These are phyloP conservation scores for Ptychoptera albimana DNA, from an alignment of 2,888 invertebrate species.

Conservation along the genomic window DNA sequence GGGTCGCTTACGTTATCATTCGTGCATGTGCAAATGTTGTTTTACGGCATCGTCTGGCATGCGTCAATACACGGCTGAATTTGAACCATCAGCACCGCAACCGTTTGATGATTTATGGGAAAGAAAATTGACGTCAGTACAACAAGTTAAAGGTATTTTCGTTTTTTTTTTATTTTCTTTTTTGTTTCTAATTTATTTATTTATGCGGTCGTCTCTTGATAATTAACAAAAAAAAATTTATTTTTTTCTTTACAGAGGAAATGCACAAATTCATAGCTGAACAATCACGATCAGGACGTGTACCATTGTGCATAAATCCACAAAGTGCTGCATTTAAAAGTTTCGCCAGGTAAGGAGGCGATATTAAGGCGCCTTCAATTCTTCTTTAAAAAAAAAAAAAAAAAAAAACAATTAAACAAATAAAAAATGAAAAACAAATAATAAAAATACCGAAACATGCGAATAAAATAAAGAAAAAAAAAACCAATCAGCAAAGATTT, in stretches of 20 bases:
- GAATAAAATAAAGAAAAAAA: neutral
- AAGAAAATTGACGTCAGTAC: conserved; percentile 79
- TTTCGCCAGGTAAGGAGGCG: conserved; percentile 91
- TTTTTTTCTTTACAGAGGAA: conserved; percentile 58
- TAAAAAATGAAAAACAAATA: conserved; percentile 4
- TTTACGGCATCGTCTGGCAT: conserved; percentile 59
- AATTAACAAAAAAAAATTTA: no score
- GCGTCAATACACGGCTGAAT: conserved; percentile 79
- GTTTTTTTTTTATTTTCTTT: no score
- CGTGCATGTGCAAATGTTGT: conserved; percentile 99
- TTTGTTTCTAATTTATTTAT: neutral
- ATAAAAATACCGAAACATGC: neutral
- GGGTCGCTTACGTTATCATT: conserved; percentile 95
- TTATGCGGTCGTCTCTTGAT: no score
- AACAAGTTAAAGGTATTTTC: conserved; percentile 86
- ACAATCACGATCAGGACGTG: conserved; percentile 85
- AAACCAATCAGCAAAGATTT: neutral
- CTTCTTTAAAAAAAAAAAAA: conserved; percentile 2
- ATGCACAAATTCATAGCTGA: conserved; percentile 98
- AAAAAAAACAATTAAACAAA: neutral
- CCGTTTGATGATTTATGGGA: conserved; percentile 96
- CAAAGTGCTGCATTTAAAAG: conserved; percentile 99
- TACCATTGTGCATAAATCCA: conserved; percentile 98
- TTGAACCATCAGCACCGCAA: conserved; percentile 80
- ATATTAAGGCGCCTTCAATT: conserved; percentile 7